Evolutionary conservation across 2,113 vertebrate genomes (phyloP), one percentile per base, ranked within the genome.

Genomic region (Capreolus pygargus): DNA sequence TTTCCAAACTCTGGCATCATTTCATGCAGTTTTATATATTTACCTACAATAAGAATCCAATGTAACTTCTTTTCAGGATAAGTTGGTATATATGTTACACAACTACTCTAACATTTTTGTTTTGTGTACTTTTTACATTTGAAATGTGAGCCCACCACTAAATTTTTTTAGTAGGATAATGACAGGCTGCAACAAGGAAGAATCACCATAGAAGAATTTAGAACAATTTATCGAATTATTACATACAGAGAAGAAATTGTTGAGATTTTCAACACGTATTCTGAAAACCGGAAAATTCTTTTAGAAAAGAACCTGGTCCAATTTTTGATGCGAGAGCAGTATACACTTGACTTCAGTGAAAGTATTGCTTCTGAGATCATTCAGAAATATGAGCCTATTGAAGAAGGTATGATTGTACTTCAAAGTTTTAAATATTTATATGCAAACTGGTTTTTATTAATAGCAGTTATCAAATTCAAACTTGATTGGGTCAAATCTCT

Each of bases 141-240:
- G 28, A 27, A 60, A 60, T 94, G 47, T 91, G 47, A 95, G 54
- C 81, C 91, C 93, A 98, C 79, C 36, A 97, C 92, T 97, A 67
- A 76, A 89, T 97, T 54, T 64, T 96, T 96, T 97, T 97, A 98
- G 98, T 98, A 99, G 98, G 97, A 94, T 33, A 0, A 97, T 85
- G 99, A 99, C 97, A 98, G 96, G 67, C 86, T 36, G 2, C 83
- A 89, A 5, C 11, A 27, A 95, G 96, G 97, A 16, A 4, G 0
- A 1, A 98, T 99, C 90, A 98, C 95, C 88, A 98, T 99, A 28
- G 99, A 99, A 1, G 99, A 98, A 67, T 99, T 99, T 94, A 98
- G 83, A 94, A 50, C 97, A 60, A 96, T 99, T 97, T 99, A 99
- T 91, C 98, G 98, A 88, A 33, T 79, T 27, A 60, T 99, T 45